Evolutionary conservation across 2,113 vertebrate species (phyloP), one percentile per base, ranked within the genome.

Genomic region (Stigmatopora nigra): DNA sequence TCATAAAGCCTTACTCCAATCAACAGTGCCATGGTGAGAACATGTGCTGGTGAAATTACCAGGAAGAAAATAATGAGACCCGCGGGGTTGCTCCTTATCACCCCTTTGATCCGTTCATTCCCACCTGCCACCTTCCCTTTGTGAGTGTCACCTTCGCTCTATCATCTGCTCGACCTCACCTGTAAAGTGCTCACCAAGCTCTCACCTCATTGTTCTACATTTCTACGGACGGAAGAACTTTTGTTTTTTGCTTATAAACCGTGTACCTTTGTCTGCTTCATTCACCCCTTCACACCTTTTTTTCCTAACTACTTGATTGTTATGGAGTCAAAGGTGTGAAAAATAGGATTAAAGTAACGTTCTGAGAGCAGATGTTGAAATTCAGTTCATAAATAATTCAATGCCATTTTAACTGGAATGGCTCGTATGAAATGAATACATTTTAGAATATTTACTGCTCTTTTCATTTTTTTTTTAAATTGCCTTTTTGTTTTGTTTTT

Each of bases 21-120:
- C 89, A 89, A 90, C 89, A 89, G 89, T 74, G 83, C 81, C 41
- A 73, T 85, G 87, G 90, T 90, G 90, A 89, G 88, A 92, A 91
- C 84, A 88, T 83, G 88, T 90, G 86, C 69, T 68, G 87, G 86
- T 76, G 81, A 92, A 91, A 91, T 91, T 91, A 91, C 89, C 89
- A 89, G 88, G 88, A 89, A 88, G 88, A 90, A 91, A 91, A 90
- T 92, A 92, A 92, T 92, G 89, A 92, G 89, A 82, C 89, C 89
- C 88, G 86, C 83, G 87, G 90, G 88, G 89, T 89, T 82, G 81
- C 79, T 88, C 80, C 67, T 89, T 89, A 89, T 89, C 87, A 84
- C 83, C 84, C 75, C 71, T 80, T 61, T 83, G 79, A 83, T 87
- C 85, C 88, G 85, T 82, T 66, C 64, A 82, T 88, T 90, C 85